Evolutionary conservation across 2,888 invertebrate genomes (phyloP), one percentile per base, ranked within the genome.

Genomic region (Drosophila pseudotalamancana): DNA sequence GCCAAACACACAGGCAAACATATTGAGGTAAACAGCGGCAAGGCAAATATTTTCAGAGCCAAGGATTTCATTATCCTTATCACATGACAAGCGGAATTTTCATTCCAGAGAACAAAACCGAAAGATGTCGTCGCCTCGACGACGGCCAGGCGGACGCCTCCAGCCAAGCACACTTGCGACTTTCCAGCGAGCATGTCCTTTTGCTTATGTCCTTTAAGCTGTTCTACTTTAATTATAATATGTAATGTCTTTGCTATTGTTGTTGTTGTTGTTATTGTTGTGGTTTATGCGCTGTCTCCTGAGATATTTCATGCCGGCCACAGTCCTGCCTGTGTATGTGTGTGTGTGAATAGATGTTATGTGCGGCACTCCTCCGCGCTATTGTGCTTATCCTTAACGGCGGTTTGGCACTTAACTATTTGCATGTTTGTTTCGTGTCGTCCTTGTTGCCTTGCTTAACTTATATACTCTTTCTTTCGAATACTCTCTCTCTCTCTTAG

Each of bases 31-130:
- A 84, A 87, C 87, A 75, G 69, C 71, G 48, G 42, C 65, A 72
- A 75, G 65, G 87, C 77, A 86, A 89, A 89, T 88, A 89, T 81
- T 81, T 88, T 84, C 81, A 81, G 72, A 76, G 83, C 74, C 81
- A 90, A 90, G 90, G 88, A 90, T 89, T 89, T 89, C 88, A 90
- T 89, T 90, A 90, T 89, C 88, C 83, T 88, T 90, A 89, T 89
- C 89, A 87, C 77, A 72, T 71, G 69, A 71, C 70, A 73, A 55
- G 74, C 74, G 82, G 82, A 67, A 82, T 87, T 87, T 71, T 72
- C 42, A 29, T 40, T 50, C 48, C 45, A 46, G 42, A 69, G 61
- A 65, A 57, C 70, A 72, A 70, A 77, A 75, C 67, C 65, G 54
- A 65, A 87, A 89, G 84, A 87, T 63, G 79, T 86, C 77, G 61